Evolutionary conservation across 2,113 vertebrate species (phyloP).

Genomic region (Varanus komodoensis): DNA sequence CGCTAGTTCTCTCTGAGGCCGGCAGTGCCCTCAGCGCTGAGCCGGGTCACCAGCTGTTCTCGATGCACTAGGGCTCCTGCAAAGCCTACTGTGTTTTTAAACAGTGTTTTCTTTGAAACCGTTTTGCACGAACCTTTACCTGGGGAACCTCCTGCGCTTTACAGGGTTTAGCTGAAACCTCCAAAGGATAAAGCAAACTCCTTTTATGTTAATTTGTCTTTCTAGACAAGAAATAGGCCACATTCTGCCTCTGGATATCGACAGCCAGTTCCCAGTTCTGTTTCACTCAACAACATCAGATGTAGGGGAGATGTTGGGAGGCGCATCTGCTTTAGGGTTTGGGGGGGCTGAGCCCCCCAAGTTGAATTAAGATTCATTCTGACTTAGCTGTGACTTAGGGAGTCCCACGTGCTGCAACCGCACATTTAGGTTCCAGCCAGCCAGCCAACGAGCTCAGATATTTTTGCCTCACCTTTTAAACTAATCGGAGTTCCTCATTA

Average conservation of each 20-base stretch:
- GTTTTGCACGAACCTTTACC: neutral
- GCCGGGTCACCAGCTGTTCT: neutral
- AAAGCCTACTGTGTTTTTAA: neutral
- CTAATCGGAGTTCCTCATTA: no score
- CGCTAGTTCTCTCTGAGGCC: neutral
- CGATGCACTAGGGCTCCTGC: no score
- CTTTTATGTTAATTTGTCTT: neutral
- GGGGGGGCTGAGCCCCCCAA: neutral
- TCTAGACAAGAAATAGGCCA: neutral
- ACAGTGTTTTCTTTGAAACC: neutral
- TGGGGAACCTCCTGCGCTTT: neutral
- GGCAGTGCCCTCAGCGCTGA: neutral
- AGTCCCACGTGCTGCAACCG: neutral
- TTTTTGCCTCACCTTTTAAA: neutral
- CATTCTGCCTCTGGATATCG: neutral
- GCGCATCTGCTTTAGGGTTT: neutral
- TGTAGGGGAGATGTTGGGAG: neutral
- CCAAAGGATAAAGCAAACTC: slow-evolving; percentile 7
- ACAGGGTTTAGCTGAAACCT: neutral
- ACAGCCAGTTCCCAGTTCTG: neutral
- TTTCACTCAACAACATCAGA: neutral
- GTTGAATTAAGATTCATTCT: neutral
- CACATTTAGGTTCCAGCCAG: neutral
- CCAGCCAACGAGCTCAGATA: neutral
- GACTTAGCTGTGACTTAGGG: neutral